Percentiles rank a stretch among this genome's conserved stretches.
phyloP scores from a whole-genome alignment of 2,113 vertebrate genomes.

The Lagopus muta region DNA sequence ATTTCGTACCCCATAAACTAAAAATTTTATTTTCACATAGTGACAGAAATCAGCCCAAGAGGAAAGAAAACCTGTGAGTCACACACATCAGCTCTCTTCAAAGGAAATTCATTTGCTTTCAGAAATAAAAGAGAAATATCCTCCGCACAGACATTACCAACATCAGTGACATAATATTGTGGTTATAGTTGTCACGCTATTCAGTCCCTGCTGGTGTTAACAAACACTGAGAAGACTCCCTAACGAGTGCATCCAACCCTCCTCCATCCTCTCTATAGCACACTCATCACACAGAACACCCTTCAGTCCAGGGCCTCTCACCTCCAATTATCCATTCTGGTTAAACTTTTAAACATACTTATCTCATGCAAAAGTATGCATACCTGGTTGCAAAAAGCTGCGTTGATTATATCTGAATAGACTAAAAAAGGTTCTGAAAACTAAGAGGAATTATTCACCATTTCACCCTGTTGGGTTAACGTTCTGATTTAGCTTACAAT shows the following conservation, averaged over 20 bases:
- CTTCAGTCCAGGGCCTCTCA: neutral
- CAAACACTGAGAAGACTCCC: neutral
- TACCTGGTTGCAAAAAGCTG: neutral
- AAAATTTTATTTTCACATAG: slow-evolving; percentile 51
- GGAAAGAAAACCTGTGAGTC: neutral
- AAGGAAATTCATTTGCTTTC: slow-evolving; percentile 37
- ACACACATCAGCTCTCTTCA: slow-evolving; percentile 12
- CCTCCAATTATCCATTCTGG: neutral
- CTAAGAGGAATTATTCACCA: neutral
- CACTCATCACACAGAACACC: neutral
- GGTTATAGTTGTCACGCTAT: neutral
- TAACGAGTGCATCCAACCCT: neutral
- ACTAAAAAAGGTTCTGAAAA: neutral
- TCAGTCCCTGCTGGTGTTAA: neutral
- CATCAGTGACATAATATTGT: neutral
- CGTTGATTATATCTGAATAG: neutral
- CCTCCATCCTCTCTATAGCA: neutral
- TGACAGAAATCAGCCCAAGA: slow-evolving; percentile 27
- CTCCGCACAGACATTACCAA: slow-evolving; percentile 29
- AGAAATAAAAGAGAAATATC: slow-evolving; percentile 30
- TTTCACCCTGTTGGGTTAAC: neutral
- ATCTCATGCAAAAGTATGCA: neutral
- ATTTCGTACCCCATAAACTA: slow-evolving; percentile 52
- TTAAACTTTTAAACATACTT: slow-evolving; percentile 5
- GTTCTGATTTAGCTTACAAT: neutral